phyloP scores from a whole-genome alignment of 1,140 invertebrate genomes.

The Leptinotarsa lineolata region DNA sequence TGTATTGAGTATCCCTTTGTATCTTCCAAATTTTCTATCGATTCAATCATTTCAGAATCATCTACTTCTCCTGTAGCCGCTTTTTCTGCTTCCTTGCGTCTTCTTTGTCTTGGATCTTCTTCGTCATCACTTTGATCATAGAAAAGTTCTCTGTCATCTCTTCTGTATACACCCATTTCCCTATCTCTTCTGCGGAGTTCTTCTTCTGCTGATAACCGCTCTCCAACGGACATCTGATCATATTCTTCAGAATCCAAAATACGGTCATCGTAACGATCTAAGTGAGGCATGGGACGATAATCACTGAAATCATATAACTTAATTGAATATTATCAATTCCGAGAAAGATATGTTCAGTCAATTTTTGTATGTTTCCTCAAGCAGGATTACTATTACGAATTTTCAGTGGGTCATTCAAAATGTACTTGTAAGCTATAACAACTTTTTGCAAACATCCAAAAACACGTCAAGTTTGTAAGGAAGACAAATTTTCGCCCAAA shows the following conservation, averaged over 20 bases:
- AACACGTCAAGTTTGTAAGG: too few species aligned
- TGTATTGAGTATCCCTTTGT: slow-evolving; percentile 88
- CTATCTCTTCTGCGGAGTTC: slow-evolving; percentile 85
- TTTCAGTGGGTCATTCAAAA: too few species aligned
- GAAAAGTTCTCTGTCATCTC: slow-evolving; percentile 79
- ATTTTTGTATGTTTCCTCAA: too few species aligned
- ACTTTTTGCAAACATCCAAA: too few species aligned
- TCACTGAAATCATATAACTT: slow-evolving; percentile 67
- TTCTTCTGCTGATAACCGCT: slow-evolving; percentile 84
- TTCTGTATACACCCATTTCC: slow-evolving; percentile 76
- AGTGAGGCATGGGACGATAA: slow-evolving; percentile 92
- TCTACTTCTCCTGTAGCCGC: slow-evolving; percentile 79
- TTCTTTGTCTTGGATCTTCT: slow-evolving; percentile 71
- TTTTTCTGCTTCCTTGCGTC: slow-evolving; percentile 73
- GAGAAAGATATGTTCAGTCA: too few species aligned
- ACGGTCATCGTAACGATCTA: slow-evolving; percentile 90
- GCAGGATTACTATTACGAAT: too few species aligned
- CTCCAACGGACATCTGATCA: slow-evolving; percentile 82
- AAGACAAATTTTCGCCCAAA: too few species aligned
- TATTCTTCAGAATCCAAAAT: slow-evolving; percentile 90
- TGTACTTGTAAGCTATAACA: too few species aligned
- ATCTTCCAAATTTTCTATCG: slow-evolving; percentile 97
- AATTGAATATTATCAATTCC: background rate
- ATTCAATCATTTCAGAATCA: slow-evolving; percentile 88
- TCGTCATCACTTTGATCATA: slow-evolving; percentile 73